Base-by-base conservation (phyloP, 2,888 invertebrate species). In the Himalopsyche anomala region DNA sequence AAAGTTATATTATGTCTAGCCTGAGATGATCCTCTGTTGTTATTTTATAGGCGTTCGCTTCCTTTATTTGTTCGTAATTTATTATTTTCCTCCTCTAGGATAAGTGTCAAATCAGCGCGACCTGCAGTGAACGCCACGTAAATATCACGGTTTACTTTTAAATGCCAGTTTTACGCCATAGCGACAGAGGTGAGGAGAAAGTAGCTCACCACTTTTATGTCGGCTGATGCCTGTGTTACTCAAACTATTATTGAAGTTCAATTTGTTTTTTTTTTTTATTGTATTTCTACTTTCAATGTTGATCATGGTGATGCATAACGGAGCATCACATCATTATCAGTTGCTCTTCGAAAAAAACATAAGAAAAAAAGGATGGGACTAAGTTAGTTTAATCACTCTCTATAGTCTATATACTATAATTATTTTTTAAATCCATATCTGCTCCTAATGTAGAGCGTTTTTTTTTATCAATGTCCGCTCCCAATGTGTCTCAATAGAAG, bases 141-240 rank as follows among this genome's bases (percentile, higher is more conserved):
- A 74, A 74, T 74, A 74, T 74, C 74, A 36, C 74, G 74, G 74
- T 74, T 74, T 74, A 74, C 74, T 74, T 74, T 74, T 74, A 74
- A 74, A 74, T 74, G 74, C 38, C 74, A 74, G 28, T 74, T 74
- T 74, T 74, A 74, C 74, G 74, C 74, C 74, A 74, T 74, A 74
- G 74, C 74, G 74, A 74, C 74, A 38, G 74, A 36, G 36, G 38
- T 74, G 36, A 36, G 5, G 74, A 36, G 36, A 38, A 74, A 74
- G 74, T 74, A 74, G 74, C 74, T 36, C 28, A 74, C 74, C 74
- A 74, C 74, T 19, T 28, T 62, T 62, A 62, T 62, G 62, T 62
- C 19, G 62, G 12, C 28, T 36, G 12, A 15, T 36, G 15, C 74
- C 11, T 74, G 36, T 12, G 74, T 8, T 36, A 12, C 74, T 74